Base-by-base conservation (phyloP, 2,888 invertebrate species). In the Scaptomyza tumidula region DNA sequence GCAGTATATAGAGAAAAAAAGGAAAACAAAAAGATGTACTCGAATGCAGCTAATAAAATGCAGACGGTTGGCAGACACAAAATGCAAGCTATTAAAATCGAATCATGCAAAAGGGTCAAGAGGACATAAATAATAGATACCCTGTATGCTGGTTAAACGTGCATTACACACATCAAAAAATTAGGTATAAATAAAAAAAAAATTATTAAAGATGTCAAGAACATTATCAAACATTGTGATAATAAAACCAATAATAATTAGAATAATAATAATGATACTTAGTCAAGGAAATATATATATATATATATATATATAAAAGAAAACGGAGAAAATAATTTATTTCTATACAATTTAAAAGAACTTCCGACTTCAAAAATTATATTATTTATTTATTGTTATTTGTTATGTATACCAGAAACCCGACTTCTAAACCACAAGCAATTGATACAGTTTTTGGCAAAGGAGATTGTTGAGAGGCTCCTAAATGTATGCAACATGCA, bases 21-120 rank as follows among this genome's bases (percentile, higher is more conserved):
- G 0, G 16, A 29, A 41, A 5, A 3, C 9, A 31, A 10, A 41
- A 49, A 54, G 43, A 61, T 29, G 27, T n/a, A 33, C 14, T 33
- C 45, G 53, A 43, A 39, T 50, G 37, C 56, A 70, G 69, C 52
- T 70, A 52, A 69, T 70, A 70, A 63, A 69, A 69, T 56, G 56
- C 71, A 69, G 55, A 49, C 39, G 11, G 33, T n/a, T 33, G 31
- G 11, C 33, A 50, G 19, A 66, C 24, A 48, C 39, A 53, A 48
- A 69, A 33, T 48, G 61, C 39, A 7, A 29, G 31, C 62, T 33
- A 46, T 70, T 52, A 69, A 69, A 55, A 24, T 41, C 35, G 27
- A 50, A 69, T 69, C 62, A 52, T 35, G 16, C 31, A 43, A 19
- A 29, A 19, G 14, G 14, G 24, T n/a, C 6, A 9, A 14, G 7